Evolutionary conservation across 2,888 invertebrate genomes (phyloP), one percentile per base, ranked within the genome.

Genomic region (Pyrrhosoma nymphula): DNA sequence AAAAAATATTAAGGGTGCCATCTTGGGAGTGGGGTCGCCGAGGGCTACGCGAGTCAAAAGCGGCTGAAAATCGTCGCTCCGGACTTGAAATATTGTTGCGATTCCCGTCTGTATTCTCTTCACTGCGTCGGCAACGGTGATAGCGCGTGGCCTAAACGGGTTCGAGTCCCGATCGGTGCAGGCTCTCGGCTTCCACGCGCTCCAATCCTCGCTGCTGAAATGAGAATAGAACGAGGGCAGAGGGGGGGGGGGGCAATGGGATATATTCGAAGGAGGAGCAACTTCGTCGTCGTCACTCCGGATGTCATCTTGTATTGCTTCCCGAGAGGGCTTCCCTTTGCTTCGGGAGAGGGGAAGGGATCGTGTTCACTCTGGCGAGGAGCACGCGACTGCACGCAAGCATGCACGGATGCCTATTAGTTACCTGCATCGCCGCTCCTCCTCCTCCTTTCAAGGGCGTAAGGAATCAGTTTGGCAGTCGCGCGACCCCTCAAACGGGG

Each of bases 271-370:
- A 69, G 69, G 82, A 18, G 82, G 30, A 82, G 82, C 30, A 35
- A 8, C 30, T 10, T 35, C 82, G 14, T 26, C 82, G 82, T 14
- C 35, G 16, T 10, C 30, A 47, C 47, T n/a, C 30, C 30, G 82
- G 82, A 82, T 82, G 82, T 82, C 82, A 35, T 82, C 82, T 82
- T 82, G 35, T 82, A 82, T 82, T 82, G 82, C 82, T 82, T 82
- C 82, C 82, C 82, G 82, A 8, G 82, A 82, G 35, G 82, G 82
- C 82, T 82, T 82, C 82, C 18, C 82, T 0, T n/a, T 26, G 30
- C 82, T 14, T 12, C 14, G 82, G 82, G 16, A 82, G 82, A 82
- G 35, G 30, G 82, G 35, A 82, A 82, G 16, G 82, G 82, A 69
- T 82, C 82, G 82, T 82, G 82, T 82, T 82, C 82, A 16, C 16